These are phyloP conservation scores for Dermolepida albohirtum DNA, from an alignment of 2,888 invertebrate genomes.

Conservation along the genomic window DNA sequence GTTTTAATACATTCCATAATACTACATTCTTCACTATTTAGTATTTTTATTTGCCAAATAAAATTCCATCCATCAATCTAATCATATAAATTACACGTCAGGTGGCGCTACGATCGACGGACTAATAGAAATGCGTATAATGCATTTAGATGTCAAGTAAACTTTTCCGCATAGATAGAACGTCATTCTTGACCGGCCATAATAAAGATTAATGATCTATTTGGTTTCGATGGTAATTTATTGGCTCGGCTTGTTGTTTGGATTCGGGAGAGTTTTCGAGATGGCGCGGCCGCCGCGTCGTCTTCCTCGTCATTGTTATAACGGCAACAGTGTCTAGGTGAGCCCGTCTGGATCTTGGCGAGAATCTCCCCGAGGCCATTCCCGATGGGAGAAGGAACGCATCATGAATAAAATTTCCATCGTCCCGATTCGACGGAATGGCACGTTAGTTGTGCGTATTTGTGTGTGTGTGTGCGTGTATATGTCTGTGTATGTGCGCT, in stretches of 20 bases:
- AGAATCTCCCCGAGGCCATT: conserved; percentile 2
- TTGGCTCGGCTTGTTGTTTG: neutral
- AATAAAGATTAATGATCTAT: conserved; percentile 48
- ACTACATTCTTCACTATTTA: too few relatives aligned
- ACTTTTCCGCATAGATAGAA: conserved; percentile 28
- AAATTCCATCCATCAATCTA: too few relatives aligned
- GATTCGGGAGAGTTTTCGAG: neutral
- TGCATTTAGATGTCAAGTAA: conserved; percentile 39
- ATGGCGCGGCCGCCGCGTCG: neutral
- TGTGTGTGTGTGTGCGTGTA: neutral
- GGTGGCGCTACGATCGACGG: too few relatives aligned
- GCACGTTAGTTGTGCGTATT: neutral
- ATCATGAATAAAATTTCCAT: conserved; percentile 30
- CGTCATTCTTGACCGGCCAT: conserved; percentile 40
- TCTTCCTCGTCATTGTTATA: neutral
- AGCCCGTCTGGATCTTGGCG: neutral
- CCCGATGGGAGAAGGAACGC: conserved; percentile 9
- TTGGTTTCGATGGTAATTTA: conserved; percentile 33
- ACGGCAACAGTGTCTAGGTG: neutral
- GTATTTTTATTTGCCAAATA: too few relatives aligned
- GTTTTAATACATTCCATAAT: too few relatives aligned
- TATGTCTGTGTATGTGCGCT: neutral
- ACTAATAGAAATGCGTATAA: conserved; percentile 6
- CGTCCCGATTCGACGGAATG: conserved; percentile 10
- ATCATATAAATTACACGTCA: too few relatives aligned